Evolutionary conservation across 2,797 vertebrate genomes (phyloP), one percentile per base, ranked within the genome.

Genomic region (Sciurus vulgaris): DNA sequence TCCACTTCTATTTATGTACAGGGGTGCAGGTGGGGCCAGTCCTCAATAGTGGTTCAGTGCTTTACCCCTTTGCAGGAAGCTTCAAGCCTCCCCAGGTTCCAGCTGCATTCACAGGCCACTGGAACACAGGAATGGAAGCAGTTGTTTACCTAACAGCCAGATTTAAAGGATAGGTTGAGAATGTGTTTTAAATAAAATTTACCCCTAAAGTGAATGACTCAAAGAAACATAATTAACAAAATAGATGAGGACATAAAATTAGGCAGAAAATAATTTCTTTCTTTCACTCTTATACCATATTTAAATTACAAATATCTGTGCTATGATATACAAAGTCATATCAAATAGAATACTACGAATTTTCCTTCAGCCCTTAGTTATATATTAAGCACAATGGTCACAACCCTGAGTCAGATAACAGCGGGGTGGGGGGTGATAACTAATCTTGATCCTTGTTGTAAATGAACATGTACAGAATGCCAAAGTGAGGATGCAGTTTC

Each of bases 131-230:
- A 95, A 88, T 56, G 94, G 87, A 82, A 96, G 96, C 90, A 91
- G 83, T 89, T 97, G 94, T 89, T 97, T 97, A 87, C 79, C 78
- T 94, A 97, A 95, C 94, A 96, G 97, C 90, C 89, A 94, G 38
- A 38, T 38, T 38, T 38, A 38, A 38, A 38, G 95, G 92, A 87
- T 96, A 87, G 97, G 97, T 97, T 89, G 89, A 97, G 96, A 97
- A 97, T 95, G 82, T 96, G 93, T 98, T 97, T 95, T 78, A 95
- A 98, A 97, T 96, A 98, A 96, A 89, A 97, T 78, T 97, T 91
- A 30, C 72, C 86, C 63, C 59, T 38, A 91, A 90, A 91, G 96
- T 35, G 33, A 94, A 98, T 73, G 97, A 84, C 83, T 97, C 90
- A 95, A 95, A 94, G 89, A 91, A 73, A 93, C 76, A 93, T 92